Conservation (phyloP, 2,888 invertebrate genomes). For the Brenthis ino region DNA sequence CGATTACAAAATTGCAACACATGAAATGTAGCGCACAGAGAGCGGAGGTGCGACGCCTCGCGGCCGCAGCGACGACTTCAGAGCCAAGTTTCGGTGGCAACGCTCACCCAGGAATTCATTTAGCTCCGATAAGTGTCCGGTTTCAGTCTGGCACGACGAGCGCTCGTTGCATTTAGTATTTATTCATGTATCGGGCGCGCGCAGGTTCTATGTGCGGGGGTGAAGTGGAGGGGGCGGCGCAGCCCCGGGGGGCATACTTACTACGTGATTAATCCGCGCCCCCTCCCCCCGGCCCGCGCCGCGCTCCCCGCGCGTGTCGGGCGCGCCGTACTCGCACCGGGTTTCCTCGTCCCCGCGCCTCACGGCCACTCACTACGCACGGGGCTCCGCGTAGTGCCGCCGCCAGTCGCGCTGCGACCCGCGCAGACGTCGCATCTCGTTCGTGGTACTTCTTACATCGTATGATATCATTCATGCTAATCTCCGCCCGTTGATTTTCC, state of each 20-base stretch:
- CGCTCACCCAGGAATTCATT: slow-evolving; percentile 74
- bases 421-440: slow-evolving; percentile 68
- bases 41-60: slow-evolving; percentile 45
- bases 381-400: slow-evolving; percentile 76
- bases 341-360: slow-evolving; percentile 83
- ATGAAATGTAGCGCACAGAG: slow-evolving; percentile 36
- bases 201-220: slow-evolving; percentile 68
- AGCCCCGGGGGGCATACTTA: slow-evolving; percentile 76
- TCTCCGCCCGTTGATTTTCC: slow-evolving; percentile 75
- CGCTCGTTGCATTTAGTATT: slow-evolving; percentile 66
- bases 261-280: slow-evolving; percentile 80
- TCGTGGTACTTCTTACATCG: slow-evolving; percentile 49
- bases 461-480: slow-evolving; percentile 76
- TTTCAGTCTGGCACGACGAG: slow-evolving; percentile 78
- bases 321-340: slow-evolving; percentile 79
- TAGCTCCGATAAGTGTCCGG: slow-evolving; percentile 77
- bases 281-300: slow-evolving; percentile 42
- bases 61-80: slow-evolving; percentile 36
- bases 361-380: slow-evolving; percentile 82
- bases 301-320: slow-evolving; percentile 59
- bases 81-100: slow-evolving; percentile 68
- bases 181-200: slow-evolving; percentile 77
- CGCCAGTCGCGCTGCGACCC: slow-evolving; percentile 79
- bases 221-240: slow-evolving; percentile 54
- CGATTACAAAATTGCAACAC: slow-evolving; percentile 63